These are phyloP conservation scores for Pempheris klunzingeri DNA, from an alignment of 2,797 vertebrate species.

Conservation along the genomic window DNA sequence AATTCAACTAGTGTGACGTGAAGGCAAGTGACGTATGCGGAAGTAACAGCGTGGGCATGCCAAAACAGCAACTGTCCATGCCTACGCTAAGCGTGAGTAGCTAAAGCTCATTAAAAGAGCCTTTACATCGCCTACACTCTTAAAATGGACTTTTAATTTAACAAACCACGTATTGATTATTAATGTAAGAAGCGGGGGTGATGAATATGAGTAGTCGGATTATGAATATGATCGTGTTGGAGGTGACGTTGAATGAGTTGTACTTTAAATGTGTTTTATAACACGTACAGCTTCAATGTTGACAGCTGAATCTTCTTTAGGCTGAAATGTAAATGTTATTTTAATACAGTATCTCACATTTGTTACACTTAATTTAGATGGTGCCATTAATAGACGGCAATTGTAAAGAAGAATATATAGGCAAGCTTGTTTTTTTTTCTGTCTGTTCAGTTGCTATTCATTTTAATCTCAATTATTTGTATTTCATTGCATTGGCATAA, in stretches of 20 bases:
- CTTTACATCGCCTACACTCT: background rate
- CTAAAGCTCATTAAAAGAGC: background rate
- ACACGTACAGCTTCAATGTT: no score
- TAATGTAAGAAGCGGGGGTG: background rate
- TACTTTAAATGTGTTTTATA: no score
- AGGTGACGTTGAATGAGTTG: no score
- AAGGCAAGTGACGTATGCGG: constrained; percentile 65
- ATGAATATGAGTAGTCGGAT: background rate
- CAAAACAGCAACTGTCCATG: constrained; percentile 11
- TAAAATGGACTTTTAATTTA: background rate
- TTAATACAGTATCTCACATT: background rate
- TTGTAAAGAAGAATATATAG: background rate
- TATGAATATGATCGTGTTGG: background rate
- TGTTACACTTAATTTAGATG: background rate
- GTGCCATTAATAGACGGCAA: background rate
- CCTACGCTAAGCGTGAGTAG: constrained; percentile 50
- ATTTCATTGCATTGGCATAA: background rate
- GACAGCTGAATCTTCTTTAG: background rate
- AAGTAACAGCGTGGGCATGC: constrained; percentile 28
- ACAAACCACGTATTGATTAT: background rate
- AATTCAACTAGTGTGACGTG: constrained; percentile 43
- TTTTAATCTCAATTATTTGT: background rate
- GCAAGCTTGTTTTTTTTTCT: background rate
- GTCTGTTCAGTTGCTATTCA: background rate
- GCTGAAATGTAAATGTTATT: no score